These are phyloP conservation scores for Karalla daura DNA, from an alignment of 2,797 vertebrate species.

Conservation along the genomic window DNA sequence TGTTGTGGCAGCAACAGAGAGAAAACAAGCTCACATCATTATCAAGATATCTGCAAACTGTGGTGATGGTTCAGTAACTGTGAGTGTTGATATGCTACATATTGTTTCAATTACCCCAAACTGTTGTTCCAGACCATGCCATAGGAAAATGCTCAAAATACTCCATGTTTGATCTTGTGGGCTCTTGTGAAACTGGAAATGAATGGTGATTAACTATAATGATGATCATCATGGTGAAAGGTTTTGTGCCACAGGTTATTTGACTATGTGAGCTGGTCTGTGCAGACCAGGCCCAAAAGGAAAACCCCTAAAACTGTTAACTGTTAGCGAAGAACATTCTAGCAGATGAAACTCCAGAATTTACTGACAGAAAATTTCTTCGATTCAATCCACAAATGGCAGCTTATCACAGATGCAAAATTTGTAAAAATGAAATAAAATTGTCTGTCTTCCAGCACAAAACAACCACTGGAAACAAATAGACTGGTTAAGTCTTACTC, in stretches of 20 bases:
- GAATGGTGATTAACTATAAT: conserved; percentile 80
- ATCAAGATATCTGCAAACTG: conserved; percentile 72
- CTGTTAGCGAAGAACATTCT: not conserved
- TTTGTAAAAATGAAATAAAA: conserved; percentile 14
- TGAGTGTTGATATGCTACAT: conserved; percentile 75
- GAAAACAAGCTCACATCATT: conserved; percentile 64
- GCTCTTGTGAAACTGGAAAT: conserved; percentile 81
- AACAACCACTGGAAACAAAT: conserved; percentile 25
- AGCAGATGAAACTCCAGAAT: not conserved
- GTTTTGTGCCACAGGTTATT: conserved; percentile 78
- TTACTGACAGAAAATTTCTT: conserved; percentile 17
- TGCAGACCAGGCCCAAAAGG: conserved; percentile 18
- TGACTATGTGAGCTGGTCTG: conserved; percentile 55
- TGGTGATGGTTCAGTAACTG: conserved; percentile 80
- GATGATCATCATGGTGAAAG: conserved; percentile 77
- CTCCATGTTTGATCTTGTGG: conserved; percentile 79
- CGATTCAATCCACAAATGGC: not conserved
- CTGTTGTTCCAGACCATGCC: conserved; percentile 72
- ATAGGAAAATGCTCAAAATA: conserved; percentile 75
- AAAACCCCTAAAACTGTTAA: conserved; percentile 23
- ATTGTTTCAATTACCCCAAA: conserved; percentile 79
- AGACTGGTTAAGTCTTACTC: conserved; percentile 23
- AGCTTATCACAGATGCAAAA: conserved; percentile 6
- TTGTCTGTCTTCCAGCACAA: conserved; percentile 26
- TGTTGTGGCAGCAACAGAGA: conserved; percentile 45